Evolutionary conservation across 2,113 vertebrate species (phyloP), one percentile per base, ranked within the genome.

Genomic region (Labrus mixtus): DNA sequence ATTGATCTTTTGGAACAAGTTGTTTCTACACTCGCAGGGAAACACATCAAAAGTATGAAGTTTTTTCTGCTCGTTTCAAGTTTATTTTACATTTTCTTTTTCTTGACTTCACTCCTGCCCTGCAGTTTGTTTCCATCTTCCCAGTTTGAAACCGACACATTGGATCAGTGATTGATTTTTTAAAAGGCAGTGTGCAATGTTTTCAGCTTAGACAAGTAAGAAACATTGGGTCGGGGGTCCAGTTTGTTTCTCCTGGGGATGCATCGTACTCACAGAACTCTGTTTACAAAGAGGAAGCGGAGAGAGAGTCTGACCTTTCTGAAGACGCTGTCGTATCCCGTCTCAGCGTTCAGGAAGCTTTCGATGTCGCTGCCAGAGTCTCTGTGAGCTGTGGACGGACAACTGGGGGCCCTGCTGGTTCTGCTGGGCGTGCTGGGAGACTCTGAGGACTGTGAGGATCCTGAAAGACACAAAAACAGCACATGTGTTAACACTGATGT

Each of bases 341-440:
- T 63, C 51, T 95, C 93, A 4, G 89, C 39, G 8, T 85, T 92
- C 62, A 93, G 76, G 59, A 94, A 72, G 63, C 90, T 90, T 20
- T 95, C 94, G 1, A 87, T 84, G 82, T 95, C 93, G 0, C 94
- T 94, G 76, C 84, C 84, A 1, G 92, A 93, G 78, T 94, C 91
- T 81, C 85, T 90, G 75, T 87, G 90, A n/a, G 82, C 19, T 17
- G 85, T 58, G 10, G 89, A 84, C 16, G 84, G 87, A 60, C 86
- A 88, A 53, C 84, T 90, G 74, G 79, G 56, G 67, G 59, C 69
- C 59, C 86, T 87, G 82, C 79, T 79, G 68, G 80, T 85, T 68
- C 91, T 86, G 65, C 83, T 73, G 79, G 86, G 79, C 59, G 87
- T 65, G 70, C 64, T 75, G 59, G 73, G 66, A 58, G 73, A 72